Conservation (phyloP, 1,140 invertebrate species). For the Thaumetopoea pityocampa region DNA sequence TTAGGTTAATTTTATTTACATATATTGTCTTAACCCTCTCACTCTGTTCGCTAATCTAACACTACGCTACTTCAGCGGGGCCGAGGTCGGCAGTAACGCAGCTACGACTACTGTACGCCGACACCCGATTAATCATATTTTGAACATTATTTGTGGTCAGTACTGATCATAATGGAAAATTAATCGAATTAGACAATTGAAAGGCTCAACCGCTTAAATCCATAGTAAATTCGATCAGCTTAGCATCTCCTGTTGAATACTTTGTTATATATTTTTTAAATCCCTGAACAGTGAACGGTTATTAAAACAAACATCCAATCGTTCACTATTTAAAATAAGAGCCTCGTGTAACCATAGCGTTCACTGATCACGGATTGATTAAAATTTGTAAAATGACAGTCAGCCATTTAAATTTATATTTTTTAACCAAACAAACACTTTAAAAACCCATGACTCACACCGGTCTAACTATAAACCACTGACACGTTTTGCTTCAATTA, state of each 20-base stretch:
- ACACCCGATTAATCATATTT: constrained; percentile 50
- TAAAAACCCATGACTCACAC: constrained; percentile 14
- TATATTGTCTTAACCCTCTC: constrained; percentile 77
- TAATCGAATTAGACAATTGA: constrained; percentile 54
- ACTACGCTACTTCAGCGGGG: constrained; percentile 66
- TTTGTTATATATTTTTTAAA: constrained; percentile 33
- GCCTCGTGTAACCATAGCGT: constrained; percentile 23
- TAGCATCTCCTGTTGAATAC: constrained; percentile 49
- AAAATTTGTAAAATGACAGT: constrained; percentile 58
- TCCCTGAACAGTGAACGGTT: constrained; percentile 55
- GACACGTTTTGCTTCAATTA: constrained; percentile 42
- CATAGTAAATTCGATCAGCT: constrained; percentile 75
- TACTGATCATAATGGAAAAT: constrained; percentile 52
- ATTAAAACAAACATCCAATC: constrained; percentile 22
- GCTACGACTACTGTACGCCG: constrained; percentile 61
- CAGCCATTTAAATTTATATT: constrained; percentile 24
- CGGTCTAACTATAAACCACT: constrained; percentile 24
- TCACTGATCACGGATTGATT: constrained; percentile 48
- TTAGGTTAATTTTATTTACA: constrained; percentile 74
- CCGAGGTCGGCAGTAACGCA: constrained; percentile 65
- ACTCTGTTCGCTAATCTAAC: constrained; percentile 72
- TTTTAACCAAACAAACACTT: constrained; percentile 4
- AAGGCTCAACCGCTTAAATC: constrained; percentile 66
- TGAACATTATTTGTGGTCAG: constrained; percentile 44
- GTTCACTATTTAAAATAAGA: constrained; percentile 26